These are phyloP conservation scores for Eulithis testata DNA, from an alignment of 2,888 invertebrate species.

Conservation along the genomic window DNA sequence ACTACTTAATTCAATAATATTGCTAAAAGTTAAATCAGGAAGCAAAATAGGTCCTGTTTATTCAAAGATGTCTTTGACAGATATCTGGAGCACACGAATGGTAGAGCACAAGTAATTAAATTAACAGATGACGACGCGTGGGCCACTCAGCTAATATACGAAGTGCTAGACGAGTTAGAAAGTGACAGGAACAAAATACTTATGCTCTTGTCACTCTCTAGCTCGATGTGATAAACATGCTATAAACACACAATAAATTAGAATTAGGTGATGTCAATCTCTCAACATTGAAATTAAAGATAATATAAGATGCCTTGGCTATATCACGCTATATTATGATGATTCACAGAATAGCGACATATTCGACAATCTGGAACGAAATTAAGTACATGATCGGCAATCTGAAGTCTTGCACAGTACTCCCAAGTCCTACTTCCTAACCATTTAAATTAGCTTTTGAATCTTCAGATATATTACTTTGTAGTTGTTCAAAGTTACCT, in stretches of 20 bases:
- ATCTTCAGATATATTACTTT: too few species aligned
- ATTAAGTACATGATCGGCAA: too few species aligned
- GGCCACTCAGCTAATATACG: slow-evolving; percentile 60
- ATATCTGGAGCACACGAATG: slow-evolving; percentile 49
- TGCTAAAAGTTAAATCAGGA: neutral
- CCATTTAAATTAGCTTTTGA: too few species aligned
- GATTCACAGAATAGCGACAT: slow-evolving; percentile 60
- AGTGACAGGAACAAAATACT: slow-evolving; percentile 57
- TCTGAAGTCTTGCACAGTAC: too few species aligned
- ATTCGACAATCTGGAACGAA: slow-evolving; percentile 22
- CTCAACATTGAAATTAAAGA: slow-evolving; percentile 59
- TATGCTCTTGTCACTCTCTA: too few species aligned
- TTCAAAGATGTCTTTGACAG: slow-evolving; percentile 25
- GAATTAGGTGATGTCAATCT: slow-evolving; percentile 67
- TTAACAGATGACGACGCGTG: slow-evolving; percentile 72
- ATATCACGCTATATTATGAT: slow-evolving; percentile 9
- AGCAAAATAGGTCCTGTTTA: neutral
- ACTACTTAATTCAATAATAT: too few species aligned
- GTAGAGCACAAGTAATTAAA: slow-evolving; percentile 67
- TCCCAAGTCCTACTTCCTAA: too few species aligned
- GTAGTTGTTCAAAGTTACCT: neutral
- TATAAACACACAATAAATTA: slow-evolving; percentile 42
- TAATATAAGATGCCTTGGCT: slow-evolving; percentile 61
- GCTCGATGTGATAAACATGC: slow-evolving; percentile 36
- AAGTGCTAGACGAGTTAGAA: slow-evolving; percentile 57